Conservation (phyloP, 2,113 vertebrate species). For the Gobiocypris rarus region DNA sequence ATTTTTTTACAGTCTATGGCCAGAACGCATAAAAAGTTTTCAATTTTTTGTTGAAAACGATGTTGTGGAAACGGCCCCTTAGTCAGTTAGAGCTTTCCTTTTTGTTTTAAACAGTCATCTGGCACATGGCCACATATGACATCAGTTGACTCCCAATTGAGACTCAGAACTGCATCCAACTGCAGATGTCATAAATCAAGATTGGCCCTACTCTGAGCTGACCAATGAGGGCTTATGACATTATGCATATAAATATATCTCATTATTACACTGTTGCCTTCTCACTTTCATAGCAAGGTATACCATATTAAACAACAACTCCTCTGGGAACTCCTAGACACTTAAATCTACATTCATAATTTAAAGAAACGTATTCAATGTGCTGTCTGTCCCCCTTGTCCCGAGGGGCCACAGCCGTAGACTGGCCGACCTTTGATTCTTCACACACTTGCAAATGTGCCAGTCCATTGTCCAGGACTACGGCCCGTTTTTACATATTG, state of each 20-base stretch:
- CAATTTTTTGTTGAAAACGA: no score
- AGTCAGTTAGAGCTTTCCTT: background rate
- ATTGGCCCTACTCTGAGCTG: background rate
- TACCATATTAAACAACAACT: slow-evolving; percentile 37
- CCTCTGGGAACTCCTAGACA: slow-evolving; percentile 38
- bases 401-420: slow-evolving; percentile 46
- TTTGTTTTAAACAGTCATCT: background rate
- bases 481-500: slow-evolving; percentile 47
- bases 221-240: background rate
- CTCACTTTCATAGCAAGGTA: slow-evolving; percentile 12
- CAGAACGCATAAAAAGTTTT: no score
- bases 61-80: no score
- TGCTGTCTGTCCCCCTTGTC: slow-evolving; percentile 31
- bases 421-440: slow-evolving; percentile 47
- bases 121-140: slow-evolving; percentile 2
- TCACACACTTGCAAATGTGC: slow-evolving; percentile 45
- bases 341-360: slow-evolving; percentile 56
- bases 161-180: background rate
- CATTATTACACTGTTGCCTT: slow-evolving; percentile 17
- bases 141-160: background rate
- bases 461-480: slow-evolving; percentile 43
- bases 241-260: slow-evolving; percentile 28
- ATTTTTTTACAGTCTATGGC: no score
- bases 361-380: slow-evolving; percentile 49
- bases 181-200: background rate